Conservation (phyloP, 2,113 vertebrate species). For the Pitta sordida region DNA sequence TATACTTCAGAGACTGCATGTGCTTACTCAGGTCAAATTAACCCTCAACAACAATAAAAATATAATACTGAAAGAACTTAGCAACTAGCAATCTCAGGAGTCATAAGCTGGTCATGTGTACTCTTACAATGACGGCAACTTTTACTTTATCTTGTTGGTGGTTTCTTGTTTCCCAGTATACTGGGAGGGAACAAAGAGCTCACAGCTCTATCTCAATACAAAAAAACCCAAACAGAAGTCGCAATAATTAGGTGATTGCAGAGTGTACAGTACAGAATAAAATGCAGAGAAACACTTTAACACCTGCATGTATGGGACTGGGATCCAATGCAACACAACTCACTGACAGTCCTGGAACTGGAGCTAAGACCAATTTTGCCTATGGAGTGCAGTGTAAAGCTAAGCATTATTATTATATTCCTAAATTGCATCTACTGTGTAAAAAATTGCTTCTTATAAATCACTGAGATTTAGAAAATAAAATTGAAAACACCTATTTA, state of each 20-base stretch:
- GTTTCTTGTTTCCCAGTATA: not conserved
- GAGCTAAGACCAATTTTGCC: not conserved
- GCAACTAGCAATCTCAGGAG: not conserved
- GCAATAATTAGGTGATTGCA: not conserved
- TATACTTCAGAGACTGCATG: not conserved
- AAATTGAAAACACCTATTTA: not conserved
- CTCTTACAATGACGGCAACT: not conserved
- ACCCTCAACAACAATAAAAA: constrained; percentile 38
- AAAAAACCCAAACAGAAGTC: not conserved
- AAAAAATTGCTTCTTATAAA: not conserved
- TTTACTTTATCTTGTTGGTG: not conserved
- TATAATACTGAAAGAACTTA: not conserved
- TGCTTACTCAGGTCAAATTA: constrained; percentile 29
- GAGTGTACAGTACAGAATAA: not conserved
- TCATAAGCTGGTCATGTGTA: not conserved
- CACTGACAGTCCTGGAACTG: not conserved
- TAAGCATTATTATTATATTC: not conserved
- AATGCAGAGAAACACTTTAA: not conserved
- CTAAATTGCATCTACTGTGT: not conserved
- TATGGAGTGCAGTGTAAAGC: not conserved
- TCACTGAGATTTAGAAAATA: not conserved
- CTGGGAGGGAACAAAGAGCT: not conserved
- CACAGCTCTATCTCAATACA: not conserved
- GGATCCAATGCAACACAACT: not conserved
- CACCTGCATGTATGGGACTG: not conserved